Base-by-base conservation (phyloP, 2,113 vertebrate species). In the Puma concolor region DNA sequence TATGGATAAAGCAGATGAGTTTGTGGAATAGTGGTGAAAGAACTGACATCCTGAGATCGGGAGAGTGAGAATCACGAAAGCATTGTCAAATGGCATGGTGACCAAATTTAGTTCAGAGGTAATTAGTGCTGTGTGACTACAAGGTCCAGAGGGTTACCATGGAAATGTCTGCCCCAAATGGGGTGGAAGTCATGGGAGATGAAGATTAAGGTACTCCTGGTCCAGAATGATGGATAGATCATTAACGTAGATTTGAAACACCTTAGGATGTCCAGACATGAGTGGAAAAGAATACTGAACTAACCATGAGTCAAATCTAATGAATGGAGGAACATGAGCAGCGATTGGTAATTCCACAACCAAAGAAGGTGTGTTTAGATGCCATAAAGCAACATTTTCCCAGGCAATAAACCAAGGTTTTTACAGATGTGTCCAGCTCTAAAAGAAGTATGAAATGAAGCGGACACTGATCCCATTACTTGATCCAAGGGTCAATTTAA, bases 1-100 rank as follows among this genome's bases (percentile, higher is more conserved):
- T 86, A 44, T 72, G n/a, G 64, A 52, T 96, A n/a, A 89, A 85
- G 33, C 88, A 85, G 80, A 93, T 85, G 63, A 29, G 29, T 71
- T 81, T 85, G 38, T 44, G 41, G 80, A 38, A 23, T 72, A 36
- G 33, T 94, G 9, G 13, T 89, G 85, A 21, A 85, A 77, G 67
- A 93, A 83, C 27, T 92, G 44, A 66, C 64, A 44, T 52, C 31
- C 85, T 79, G 29, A 71, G 19, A 84, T 76, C 77, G 33, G 50
- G 38, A 88, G 23, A 82, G 10, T 85, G 21, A 79, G 14, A 79
- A 50, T 79, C 12, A n/a, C 85, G 41, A 79, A 96, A 79, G 63
- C 60, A 63, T 48, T 83, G 16, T 77, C 38, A 96, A 63, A 29
- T 96, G n/a, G 8, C 21, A 77, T 71, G 29, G 29, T 71, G 52